phyloP scores from a whole-genome alignment of 2,797 vertebrate species.

The Rhinogobio ventralis region DNA sequence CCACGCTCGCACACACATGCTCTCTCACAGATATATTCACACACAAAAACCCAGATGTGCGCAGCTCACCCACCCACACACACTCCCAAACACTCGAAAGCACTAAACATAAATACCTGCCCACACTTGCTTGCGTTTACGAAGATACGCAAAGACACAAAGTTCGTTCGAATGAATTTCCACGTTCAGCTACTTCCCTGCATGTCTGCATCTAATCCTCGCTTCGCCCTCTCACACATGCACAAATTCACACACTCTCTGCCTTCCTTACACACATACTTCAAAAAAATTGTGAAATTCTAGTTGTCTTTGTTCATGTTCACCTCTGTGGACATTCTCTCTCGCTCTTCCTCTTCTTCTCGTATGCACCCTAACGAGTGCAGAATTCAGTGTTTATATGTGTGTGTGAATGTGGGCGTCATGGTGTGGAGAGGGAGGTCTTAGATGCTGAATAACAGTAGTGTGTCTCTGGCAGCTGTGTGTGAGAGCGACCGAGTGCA shows the following conservation, averaged over 20 bases:
- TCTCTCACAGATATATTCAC: constrained; percentile 53
- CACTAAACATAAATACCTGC: constrained; percentile 65
- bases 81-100: constrained; percentile 58
- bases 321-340: constrained; percentile 19
- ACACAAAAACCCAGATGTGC: constrained; percentile 65
- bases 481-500: constrained; percentile 59
- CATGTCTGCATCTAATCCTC: constrained; percentile 1
- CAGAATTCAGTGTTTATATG: constrained; percentile 48
- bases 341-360: constrained; percentile 7
- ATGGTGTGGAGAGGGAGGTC: constrained; percentile 59
- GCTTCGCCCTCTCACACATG: constrained; percentile 16
- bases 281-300: neutral
- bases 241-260: constrained; percentile 38
- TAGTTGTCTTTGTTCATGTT: constrained; percentile 30
- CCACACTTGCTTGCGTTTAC: constrained; percentile 55
- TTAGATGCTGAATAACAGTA: constrained; percentile 58
- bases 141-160: constrained; percentile 54
- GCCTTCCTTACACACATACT: constrained; percentile 17
- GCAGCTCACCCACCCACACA: constrained; percentile 61
- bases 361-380: constrained; percentile 49
- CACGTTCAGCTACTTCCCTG: constrained; percentile 28
- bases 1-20: constrained; percentile 55
- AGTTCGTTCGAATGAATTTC: constrained; percentile 46
- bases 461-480: constrained; percentile 67
- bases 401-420: constrained; percentile 58